A percentile compares a stretch with the other conserved stretches of the same genome.
Conservation (phyloP, 1,140 invertebrate species). For the Myzus persicae region DNA sequence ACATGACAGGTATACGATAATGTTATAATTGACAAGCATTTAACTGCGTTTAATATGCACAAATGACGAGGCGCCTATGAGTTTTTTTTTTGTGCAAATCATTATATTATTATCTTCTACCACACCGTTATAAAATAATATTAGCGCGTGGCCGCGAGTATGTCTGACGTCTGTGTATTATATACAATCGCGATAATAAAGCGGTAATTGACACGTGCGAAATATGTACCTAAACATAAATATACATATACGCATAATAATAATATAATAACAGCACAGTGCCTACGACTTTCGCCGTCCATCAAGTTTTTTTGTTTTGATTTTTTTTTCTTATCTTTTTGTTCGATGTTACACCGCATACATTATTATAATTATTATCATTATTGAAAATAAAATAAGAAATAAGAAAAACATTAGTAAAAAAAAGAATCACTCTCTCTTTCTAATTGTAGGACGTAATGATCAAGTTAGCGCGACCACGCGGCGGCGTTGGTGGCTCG, state of each 20-base stretch:
- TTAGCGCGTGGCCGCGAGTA: no score
- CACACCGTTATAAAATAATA: not conserved
- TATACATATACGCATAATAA: no score
- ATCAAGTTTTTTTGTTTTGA: constrained; percentile 27
- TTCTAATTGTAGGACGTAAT: constrained; percentile 45
- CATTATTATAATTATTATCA: constrained; percentile 51
- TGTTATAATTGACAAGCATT: constrained; percentile 5
- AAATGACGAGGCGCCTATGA: not conserved
- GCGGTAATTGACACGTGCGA: constrained; percentile 36
- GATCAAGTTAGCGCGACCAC: constrained; percentile 50
- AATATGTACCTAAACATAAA: not conserved
- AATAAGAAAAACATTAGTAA: not conserved
- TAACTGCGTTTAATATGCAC: not conserved
- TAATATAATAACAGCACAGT: not conserved
- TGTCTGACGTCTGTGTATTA: not conserved
- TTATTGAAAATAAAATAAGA: constrained; percentile 35
- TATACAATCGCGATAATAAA: not conserved
- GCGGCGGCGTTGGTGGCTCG: constrained; percentile 28
- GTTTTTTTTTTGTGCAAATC: not conserved
- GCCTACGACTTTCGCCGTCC: constrained; percentile 49
- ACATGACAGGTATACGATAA: not conserved
- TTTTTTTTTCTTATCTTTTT: constrained; percentile 40
- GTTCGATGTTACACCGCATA: constrained; percentile 30
- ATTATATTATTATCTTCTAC: not conserved
- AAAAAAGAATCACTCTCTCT: constrained; percentile 53